Evolutionary conservation across 2,888 invertebrate genomes (phyloP).

Genomic region (Hemicrepidius hirtus): DNA sequence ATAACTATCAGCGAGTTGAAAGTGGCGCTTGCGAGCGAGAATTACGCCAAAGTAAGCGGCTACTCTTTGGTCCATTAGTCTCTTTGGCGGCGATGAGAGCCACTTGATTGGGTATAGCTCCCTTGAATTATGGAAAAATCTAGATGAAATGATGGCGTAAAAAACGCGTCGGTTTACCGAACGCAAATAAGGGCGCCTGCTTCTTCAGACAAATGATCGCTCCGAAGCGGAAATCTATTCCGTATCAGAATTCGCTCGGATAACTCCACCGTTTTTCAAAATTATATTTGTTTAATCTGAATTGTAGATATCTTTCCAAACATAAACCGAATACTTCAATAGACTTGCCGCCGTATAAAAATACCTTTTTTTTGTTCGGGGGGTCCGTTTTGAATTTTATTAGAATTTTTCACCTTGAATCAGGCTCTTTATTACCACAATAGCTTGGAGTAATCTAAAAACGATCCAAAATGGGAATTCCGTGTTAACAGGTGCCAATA

Average conservation of each 20-base stretch:
- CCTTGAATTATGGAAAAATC: constrained; percentile 62
- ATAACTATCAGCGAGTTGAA: constrained; percentile 60
- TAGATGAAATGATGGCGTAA: constrained; percentile 58
- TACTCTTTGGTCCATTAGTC: constrained; percentile 68
- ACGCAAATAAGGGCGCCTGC: constrained; percentile 68
- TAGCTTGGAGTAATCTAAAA: constrained; percentile 46
- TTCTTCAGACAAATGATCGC: constrained; percentile 63
- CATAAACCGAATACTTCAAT: constrained; percentile 49
- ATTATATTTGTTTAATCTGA: constrained; percentile 72
- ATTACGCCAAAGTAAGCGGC: constrained; percentile 57
- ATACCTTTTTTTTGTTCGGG: constrained; percentile 31
- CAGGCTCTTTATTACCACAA: constrained; percentile 42
- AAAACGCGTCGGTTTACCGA: constrained; percentile 59
- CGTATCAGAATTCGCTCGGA: constrained; percentile 64
- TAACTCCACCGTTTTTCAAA: constrained; percentile 67
- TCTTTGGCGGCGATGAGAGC: constrained; percentile 61
- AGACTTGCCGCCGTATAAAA: constrained; percentile 15
- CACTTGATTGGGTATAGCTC: constrained; percentile 65
- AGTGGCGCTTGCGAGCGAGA: constrained; percentile 50
- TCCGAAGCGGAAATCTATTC: constrained; percentile 63
- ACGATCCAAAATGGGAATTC: constrained; percentile 58
- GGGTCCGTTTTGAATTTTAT: constrained; percentile 39
- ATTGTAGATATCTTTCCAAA: constrained; percentile 67
- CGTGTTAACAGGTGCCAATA: constrained; percentile 63
- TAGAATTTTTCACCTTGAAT: constrained; percentile 35